These are phyloP conservation scores for Spilosoma lubricipeda DNA, from an alignment of 2,888 invertebrate genomes.

Conservation along the genomic window DNA sequence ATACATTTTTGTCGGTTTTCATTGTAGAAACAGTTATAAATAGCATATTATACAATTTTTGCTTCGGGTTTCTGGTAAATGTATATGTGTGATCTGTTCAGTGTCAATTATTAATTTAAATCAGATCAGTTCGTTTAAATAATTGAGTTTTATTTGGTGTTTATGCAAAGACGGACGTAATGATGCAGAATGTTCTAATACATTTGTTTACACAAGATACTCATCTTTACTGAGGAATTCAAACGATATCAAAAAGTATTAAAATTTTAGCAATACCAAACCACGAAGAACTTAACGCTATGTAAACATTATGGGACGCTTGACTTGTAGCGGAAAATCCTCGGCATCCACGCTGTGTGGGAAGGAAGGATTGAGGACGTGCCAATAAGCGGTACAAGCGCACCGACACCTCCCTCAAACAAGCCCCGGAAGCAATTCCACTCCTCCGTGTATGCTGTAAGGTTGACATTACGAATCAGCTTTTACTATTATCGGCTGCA, in stretches of 20 bases:
- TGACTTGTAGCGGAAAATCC: conserved; percentile 69
- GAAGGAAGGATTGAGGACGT: conserved; percentile 81
- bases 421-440: conserved; percentile 68
- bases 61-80: not conserved
- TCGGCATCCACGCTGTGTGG: conserved; percentile 57
- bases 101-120: not conserved
- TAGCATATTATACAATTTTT: not conserved
- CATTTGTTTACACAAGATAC: not conserved
- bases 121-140: not conserved
- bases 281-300: conserved; percentile 39
- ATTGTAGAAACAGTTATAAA: not conserved
- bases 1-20: not conserved
- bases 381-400: conserved; percentile 79
- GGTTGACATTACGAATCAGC: conserved; percentile 76
- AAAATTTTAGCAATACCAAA: conserved; percentile 14
- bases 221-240: not conserved
- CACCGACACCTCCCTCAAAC: conserved; percentile 75
- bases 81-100: not conserved
- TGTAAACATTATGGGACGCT: conserved; percentile 59
- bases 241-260: not conserved
- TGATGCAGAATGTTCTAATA: not conserved
- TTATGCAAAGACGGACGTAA: no score
- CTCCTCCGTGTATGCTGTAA: conserved; percentile 66
- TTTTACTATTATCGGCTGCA: conserved; percentile 75
- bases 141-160: not conserved